Evolutionary conservation across 2,888 invertebrate genomes (phyloP), one percentile per base, ranked within the genome.

Genomic region (Muscina levida): DNA sequence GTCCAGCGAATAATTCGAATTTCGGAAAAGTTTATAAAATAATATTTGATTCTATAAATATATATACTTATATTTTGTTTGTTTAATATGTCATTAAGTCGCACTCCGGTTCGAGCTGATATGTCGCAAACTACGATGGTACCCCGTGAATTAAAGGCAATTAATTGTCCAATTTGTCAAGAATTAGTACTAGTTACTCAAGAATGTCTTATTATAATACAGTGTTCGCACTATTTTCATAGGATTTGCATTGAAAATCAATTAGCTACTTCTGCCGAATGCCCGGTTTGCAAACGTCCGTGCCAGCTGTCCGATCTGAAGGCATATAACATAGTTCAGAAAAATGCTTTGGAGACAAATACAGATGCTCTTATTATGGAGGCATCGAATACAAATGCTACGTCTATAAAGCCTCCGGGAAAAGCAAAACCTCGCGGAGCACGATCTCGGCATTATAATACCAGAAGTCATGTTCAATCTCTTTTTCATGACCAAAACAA

Each of bases 141-240:
- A 3, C 8, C 22, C 6, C 13, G 10, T 4, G 51, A 53, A 53
- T 24, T 19, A n/a, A 26, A 46, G 0, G 6, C 11, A 13, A 62
- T 62, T 1, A 15, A 10, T 19, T 68, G 67, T 39, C 26, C 11
- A 5, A 6, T 68, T 11, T 68, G 67, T 17, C 19, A 39, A 13
- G 67, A 68, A 11, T 4, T 13, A 17, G n/a, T 68, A 19, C 6
- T 39, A 13, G 67, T 39, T 5, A 39, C 37, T 13, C 17, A 51
- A 19, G 51, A 17, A 1, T 67, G 67, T 22, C 37, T 67, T 1
- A 51, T 51, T 39, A 67, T 67, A 4, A 39, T 19, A 13, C 37
- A 39, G 13, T 67, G 67, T 37, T 3, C 15, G 2, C 51, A 67
- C n/a, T 10, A 31, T 3, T 68, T 26, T 8, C 67, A 68, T n/a